Base-by-base conservation (phyloP, 2,888 invertebrate genomes). In the Lasius platythorax region DNA sequence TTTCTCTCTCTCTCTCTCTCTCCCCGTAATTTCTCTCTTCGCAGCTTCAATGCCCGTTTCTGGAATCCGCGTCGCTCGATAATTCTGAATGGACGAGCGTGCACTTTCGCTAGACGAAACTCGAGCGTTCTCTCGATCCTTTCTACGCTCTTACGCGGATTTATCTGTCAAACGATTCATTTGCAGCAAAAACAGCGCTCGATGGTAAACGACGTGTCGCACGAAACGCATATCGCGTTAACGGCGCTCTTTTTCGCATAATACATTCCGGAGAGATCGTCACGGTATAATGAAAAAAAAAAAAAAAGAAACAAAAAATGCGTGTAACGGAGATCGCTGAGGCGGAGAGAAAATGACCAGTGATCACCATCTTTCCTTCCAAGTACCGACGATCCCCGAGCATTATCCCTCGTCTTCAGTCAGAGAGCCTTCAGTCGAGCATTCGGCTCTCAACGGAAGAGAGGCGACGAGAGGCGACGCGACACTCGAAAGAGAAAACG, bases 281-380 rank as follows among this genome's bases (percentile, higher is more conserved):
- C 87, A 72, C 33, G 18, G 64, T 40, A 37, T 81, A 72, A 87
- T 75, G 82, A 76, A 68, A 70, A 50, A 53, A 73, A 76, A n/a
- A 28, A 30, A 53, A 79, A 53, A 64, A 73, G 28, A 63, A 33
- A 53, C 73, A 81, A 68, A 61, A 64, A 37, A 53, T 53, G n/a
- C 23, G 70, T 76, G 58, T 87, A 88, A 87, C 87, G 87, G 86
- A 90, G 89, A 87, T 90, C 87, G 88, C 82, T 90, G 81, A 70
- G 56, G 70, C 63, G 75, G 79, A 67, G 85, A 78, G 73, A 84
- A 85, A 81, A 89, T 85, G 79, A 84, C 70, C 66, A 68, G 85
- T 78, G 87, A 89, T 90, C 88, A 68, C 67, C 85, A 85, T 87
- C 88, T 89, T 87, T 72, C 89, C 87, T 88, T 58, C 61, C 61